Evolutionary conservation across 2,113 vertebrate species (phyloP).

Genomic region (Odobenus rosmarus): DNA sequence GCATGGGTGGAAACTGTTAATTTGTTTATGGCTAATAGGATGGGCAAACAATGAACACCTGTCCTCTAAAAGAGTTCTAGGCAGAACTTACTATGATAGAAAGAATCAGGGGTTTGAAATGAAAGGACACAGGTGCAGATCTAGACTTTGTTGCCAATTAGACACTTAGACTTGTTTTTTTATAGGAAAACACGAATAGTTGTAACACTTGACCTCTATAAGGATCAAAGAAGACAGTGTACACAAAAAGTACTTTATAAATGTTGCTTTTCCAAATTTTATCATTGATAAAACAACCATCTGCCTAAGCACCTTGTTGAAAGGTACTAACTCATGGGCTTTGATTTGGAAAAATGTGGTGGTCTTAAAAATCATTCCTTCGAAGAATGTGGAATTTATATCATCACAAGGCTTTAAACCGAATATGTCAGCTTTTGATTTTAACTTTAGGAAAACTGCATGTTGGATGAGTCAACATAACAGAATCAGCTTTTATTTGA

Average conservation of each 20-base stretch:
- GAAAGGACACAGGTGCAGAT: background rate
- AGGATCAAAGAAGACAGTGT: background rate
- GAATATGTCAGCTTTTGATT: background rate
- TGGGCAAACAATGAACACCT: background rate
- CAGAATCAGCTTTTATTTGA: background rate
- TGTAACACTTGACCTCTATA: background rate
- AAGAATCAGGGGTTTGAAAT: background rate
- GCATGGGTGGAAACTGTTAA: background rate
- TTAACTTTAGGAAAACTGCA: constrained; percentile 3
- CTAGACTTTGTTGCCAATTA: background rate
- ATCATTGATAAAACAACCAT: background rate
- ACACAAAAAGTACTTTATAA: background rate
- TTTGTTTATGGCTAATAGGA: background rate
- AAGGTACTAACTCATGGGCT: background rate
- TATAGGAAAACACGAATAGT: background rate
- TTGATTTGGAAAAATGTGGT: background rate
- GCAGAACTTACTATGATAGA: background rate
- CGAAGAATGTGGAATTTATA: background rate
- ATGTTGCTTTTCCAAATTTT: background rate
- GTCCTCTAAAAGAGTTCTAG: background rate
- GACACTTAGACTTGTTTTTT: background rate
- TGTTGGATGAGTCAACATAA: background rate
- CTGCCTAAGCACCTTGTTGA: background rate
- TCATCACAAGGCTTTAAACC: background rate
- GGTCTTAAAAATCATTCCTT: background rate